These are phyloP conservation scores for Lycaon pictus DNA, from an alignment of 2,113 vertebrate species.

Conservation along the genomic window DNA sequence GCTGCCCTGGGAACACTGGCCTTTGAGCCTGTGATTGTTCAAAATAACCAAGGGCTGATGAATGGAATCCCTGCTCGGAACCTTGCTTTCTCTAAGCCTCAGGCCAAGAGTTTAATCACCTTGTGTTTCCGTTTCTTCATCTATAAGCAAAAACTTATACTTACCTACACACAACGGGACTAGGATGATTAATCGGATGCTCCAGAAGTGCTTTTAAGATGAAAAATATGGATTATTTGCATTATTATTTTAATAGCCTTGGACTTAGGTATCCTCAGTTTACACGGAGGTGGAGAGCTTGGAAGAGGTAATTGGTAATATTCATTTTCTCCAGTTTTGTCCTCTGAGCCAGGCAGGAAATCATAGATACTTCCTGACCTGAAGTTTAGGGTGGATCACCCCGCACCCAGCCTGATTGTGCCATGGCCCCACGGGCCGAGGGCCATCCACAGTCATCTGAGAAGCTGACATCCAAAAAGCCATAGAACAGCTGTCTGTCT, in stretches of 20 bases:
- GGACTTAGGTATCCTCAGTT: conserved; percentile 62
- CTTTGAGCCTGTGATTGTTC: conserved; percentile 36
- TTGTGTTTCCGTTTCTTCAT: conserved; percentile 54
- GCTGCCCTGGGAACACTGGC: neutral
- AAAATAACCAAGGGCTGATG: conserved; percentile 62
- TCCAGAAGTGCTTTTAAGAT: conserved; percentile 73
- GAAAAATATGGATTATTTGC: conserved; percentile 77
- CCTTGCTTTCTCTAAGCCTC: conserved; percentile 52
- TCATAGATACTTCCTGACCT: neutral
- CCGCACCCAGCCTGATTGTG: neutral
- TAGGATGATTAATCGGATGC: conserved; percentile 69
- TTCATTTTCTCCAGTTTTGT: neutral
- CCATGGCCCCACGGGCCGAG: neutral
- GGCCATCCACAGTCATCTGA: neutral
- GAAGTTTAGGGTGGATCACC: neutral
- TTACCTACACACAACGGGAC: conserved; percentile 51
- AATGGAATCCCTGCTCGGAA: conserved; percentile 22
- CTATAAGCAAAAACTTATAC: conserved; percentile 65
- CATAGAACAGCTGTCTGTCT: neutral
- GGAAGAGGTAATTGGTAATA: conserved; percentile 35
- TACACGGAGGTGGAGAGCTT: neutral
- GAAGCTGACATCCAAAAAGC: neutral
- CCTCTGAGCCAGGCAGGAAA: conserved; percentile 4
- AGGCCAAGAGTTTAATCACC: conserved; percentile 72
- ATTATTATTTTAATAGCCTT: conserved; percentile 76